Evolutionary conservation across 2,797 vertebrate species (phyloP).

Genomic region (Florisuga fusca): DNA sequence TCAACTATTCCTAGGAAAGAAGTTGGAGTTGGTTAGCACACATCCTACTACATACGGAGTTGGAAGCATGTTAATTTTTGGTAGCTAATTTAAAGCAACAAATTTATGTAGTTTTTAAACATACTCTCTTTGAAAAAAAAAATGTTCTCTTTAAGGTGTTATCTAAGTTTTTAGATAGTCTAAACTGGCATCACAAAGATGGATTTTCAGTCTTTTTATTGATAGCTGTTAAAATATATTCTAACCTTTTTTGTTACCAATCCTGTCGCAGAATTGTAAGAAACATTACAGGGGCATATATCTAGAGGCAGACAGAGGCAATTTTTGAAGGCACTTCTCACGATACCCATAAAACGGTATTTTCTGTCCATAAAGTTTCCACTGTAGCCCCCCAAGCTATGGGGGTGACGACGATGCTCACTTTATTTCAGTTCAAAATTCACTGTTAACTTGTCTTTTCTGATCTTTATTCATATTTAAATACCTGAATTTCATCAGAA

Average conservation of each 20-base stretch:
- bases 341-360: not conserved
- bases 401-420: not conserved
- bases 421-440: slow-evolving; percentile 25
- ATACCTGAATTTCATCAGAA: not conserved
- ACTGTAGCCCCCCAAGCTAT: not conserved
- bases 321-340: not conserved
- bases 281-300: not conserved
- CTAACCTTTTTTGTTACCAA: not conserved
- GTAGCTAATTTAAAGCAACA: not conserved
- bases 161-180: not conserved
- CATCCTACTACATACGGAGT: not conserved
- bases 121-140: not conserved
- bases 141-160: not conserved
- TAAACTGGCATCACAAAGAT: not conserved
- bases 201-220: not conserved
- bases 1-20: not conserved
- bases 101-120: not conserved
- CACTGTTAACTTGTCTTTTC: slow-evolving; percentile 3
- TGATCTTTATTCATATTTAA: not conserved
- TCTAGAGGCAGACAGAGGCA: not conserved
- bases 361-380: not conserved
- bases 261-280: not conserved
- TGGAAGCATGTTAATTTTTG: not conserved
- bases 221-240: not conserved
- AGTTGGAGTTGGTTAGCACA: not conserved